Conservation (phyloP, 1,140 invertebrate genomes). For the Lepidurus packardi region DNA sequence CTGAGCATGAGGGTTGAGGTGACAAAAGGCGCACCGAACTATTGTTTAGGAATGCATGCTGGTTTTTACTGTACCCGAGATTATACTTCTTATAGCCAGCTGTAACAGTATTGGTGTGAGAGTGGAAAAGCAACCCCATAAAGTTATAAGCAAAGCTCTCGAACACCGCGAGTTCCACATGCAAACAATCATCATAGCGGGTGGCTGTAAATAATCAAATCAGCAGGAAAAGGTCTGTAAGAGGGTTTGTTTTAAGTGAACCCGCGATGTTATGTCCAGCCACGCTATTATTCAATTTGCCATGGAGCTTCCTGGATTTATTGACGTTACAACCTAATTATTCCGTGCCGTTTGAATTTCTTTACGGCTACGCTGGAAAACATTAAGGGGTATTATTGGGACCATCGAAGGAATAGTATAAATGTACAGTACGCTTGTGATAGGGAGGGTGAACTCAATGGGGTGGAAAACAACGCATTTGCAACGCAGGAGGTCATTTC, state of each 20-base stretch:
- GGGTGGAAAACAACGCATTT: neutral
- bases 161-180: neutral
- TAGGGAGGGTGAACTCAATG: neutral
- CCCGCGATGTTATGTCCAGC: too few species aligned
- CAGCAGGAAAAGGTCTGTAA: too few species aligned
- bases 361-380: too few species aligned
- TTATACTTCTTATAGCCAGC: neutral
- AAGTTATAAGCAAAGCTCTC: neutral
- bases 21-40: conserved; percentile 2
- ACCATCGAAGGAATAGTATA: too few species aligned
- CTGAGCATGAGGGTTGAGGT: neutral
- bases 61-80: neutral
- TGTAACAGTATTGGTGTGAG: neutral
- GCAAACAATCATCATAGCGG: neutral
- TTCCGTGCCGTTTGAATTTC: too few species aligned
- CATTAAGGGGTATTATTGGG: too few species aligned
- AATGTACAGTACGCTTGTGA: too few species aligned
- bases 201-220: neutral
- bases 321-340: too few species aligned
- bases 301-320: too few species aligned
- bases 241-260: too few species aligned
- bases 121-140: neutral
- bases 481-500: neutral
- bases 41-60: conserved; percentile 10
- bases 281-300: too few species aligned